Evolutionary conservation across 2,113 vertebrate species (phyloP).

Genomic region (Gopherus flavomarginatus): DNA sequence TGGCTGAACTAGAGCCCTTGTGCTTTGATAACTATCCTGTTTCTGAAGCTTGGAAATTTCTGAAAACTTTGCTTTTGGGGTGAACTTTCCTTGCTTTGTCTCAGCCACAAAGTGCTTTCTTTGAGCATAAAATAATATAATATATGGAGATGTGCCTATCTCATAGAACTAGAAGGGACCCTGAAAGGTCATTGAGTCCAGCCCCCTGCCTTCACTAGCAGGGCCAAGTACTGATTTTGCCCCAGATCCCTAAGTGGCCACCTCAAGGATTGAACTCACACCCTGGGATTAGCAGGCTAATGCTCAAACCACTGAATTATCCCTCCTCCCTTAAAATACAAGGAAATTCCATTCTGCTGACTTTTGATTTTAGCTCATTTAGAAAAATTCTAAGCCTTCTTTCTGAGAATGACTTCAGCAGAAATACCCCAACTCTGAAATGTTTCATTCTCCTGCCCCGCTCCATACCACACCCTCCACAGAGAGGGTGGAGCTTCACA

Average conservation of each 20-base stretch:
- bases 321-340: background rate
- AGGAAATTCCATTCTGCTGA: slow-evolving; percentile 35
- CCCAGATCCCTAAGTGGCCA: too few species aligned
- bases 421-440: slow-evolving; percentile 48
- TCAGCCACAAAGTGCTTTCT: background rate
- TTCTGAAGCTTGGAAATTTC: slow-evolving; percentile 1
- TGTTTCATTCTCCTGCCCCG: background rate
- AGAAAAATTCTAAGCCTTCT: slow-evolving; percentile 25
- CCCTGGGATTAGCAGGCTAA: too few species aligned
- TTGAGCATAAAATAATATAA: background rate
- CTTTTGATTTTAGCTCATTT: slow-evolving; percentile 27
- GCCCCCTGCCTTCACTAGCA: too few species aligned
- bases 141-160: too few species aligned
- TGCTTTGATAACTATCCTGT: slow-evolving; percentile 22
- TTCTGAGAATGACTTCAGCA: slow-evolving; percentile 32
- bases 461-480: background rate
- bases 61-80: slow-evolving; percentile 42
- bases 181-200: too few species aligned
- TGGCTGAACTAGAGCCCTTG: slow-evolving; percentile 24
- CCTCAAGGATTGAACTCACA: too few species aligned
- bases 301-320: too few species aligned
- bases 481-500: background rate
- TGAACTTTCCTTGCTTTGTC: slow-evolving; percentile 6
- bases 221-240: too few species aligned
- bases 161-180: too few species aligned